A percentile compares a stretch with the other conserved stretches of the same genome.
These are phyloP conservation scores for Microchirus variegatus DNA, from an alignment of 2,797 vertebrate species.

Conservation along the genomic window DNA sequence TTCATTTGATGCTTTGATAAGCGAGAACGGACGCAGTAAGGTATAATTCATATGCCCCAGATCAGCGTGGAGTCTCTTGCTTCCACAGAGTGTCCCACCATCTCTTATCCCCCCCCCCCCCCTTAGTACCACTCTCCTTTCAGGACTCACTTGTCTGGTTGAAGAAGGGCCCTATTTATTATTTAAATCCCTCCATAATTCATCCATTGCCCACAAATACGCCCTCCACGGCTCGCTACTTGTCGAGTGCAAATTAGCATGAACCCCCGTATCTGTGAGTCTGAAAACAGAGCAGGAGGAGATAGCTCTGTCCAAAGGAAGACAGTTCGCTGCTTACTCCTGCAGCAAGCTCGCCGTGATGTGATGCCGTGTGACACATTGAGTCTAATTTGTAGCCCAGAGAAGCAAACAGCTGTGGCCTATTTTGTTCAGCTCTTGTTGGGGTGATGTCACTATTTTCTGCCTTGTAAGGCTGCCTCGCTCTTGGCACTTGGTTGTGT, in stretches of 20 bases:
- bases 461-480: slow-evolving; percentile 84
- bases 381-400: slow-evolving; percentile 92
- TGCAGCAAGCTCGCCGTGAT: slow-evolving; percentile 76
- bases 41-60: slow-evolving; percentile 68
- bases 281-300: slow-evolving; percentile 42
- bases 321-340: slow-evolving; percentile 58
- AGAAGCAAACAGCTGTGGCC: slow-evolving; percentile 92
- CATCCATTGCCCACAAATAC: slow-evolving; percentile 63
- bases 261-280: slow-evolving; percentile 40
- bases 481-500: slow-evolving; percentile 80
- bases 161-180: slow-evolving; percentile 61
- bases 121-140: slow-evolving; percentile 32
- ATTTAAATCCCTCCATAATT: slow-evolving; percentile 78
- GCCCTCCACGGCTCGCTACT: slow-evolving; percentile 31
- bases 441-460: slow-evolving; percentile 84
- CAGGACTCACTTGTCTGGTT: slow-evolving; percentile 34
- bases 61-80: slow-evolving; percentile 40
- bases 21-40: slow-evolving; percentile 65
- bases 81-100: slow-evolving; percentile 60
- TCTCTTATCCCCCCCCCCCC: slow-evolving; percentile 32
- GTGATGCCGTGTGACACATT: slow-evolving; percentile 91
- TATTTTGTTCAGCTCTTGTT: slow-evolving; percentile 84
- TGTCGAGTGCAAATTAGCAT: slow-evolving; percentile 61
- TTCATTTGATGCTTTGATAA: slow-evolving; percentile 69
- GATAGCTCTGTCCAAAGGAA: slow-evolving; percentile 43